Evolutionary conservation across 2,888 invertebrate genomes (phyloP).

Genomic region (Zootermopsis nevadensis): DNA sequence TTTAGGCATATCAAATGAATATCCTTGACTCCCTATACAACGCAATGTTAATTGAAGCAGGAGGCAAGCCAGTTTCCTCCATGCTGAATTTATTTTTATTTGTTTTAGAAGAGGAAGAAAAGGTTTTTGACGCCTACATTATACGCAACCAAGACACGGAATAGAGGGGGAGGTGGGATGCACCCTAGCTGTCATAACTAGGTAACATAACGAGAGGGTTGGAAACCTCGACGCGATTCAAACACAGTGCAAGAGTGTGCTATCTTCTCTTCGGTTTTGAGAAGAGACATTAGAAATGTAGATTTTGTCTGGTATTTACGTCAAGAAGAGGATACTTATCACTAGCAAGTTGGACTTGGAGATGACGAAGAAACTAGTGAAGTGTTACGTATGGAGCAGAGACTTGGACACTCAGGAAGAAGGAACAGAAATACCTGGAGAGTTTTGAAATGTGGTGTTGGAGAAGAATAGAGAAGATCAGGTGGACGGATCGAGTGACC

Average conservation of each 20-base stretch:
- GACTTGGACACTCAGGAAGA: too few species aligned
- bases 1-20: too few species aligned
- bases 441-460: too few species aligned
- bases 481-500: too few species aligned
- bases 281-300: too few species aligned
- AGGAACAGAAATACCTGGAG: too few species aligned
- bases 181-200: conserved; percentile 45
- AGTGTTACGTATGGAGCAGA: too few species aligned
- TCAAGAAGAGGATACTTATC: too few species aligned
- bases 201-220: conserved; percentile 45
- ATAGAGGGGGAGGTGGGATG: conserved; percentile 42
- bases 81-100: conserved; percentile 46
- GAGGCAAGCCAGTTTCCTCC: conserved; percentile 1
- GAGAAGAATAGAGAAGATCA: too few species aligned
- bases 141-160: conserved; percentile 38
- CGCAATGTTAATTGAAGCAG: conserved; percentile 33
- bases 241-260: conserved; percentile 12
- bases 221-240: background rate
- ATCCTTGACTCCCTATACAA: conserved; percentile 5
- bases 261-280: background rate
- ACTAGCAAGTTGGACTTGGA: too few species aligned
- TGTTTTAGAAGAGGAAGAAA: conserved; percentile 46
- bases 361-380: too few species aligned
- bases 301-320: too few species aligned
- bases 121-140: conserved; percentile 47